Evolutionary conservation across 2,888 invertebrate species (phyloP).

Genomic region (Melanostoma mellinum): DNA sequence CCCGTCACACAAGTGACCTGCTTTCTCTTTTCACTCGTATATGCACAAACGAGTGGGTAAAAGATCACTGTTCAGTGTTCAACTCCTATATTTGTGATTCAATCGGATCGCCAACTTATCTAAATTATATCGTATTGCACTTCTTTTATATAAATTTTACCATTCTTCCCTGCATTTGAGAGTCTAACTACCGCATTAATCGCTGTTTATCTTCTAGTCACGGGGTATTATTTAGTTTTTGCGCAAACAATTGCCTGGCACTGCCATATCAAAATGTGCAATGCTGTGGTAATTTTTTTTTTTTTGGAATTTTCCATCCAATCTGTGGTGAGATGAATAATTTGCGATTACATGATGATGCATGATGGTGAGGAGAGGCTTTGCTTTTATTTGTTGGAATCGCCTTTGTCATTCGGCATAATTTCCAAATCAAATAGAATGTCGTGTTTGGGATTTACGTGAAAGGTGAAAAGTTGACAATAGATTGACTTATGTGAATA

Average conservation of each 20-base stretch:
- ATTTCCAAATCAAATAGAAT: conserved; percentile 54
- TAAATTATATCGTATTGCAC: conserved; percentile 57
- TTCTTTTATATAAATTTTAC: conserved; percentile 31
- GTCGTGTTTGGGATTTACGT: conserved; percentile 49
- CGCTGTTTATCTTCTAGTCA: conserved; percentile 30
- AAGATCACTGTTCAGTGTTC: conserved; percentile 48
- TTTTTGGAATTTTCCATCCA: background rate
- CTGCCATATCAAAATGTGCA: conserved; percentile 33
- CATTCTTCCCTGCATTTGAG: conserved; percentile 24
- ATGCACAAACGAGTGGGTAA: conserved; percentile 41
- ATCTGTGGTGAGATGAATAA: conserved; percentile 47
- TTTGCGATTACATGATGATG: conserved; percentile 54
- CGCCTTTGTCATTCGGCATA: conserved; percentile 29
- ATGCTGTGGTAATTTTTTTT: conserved; percentile 33
- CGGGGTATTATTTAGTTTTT: conserved; percentile 48
- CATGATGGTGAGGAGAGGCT: conserved; percentile 10
- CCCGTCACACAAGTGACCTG: conserved; percentile 69
- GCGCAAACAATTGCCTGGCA: conserved; percentile 39
- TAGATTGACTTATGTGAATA: conserved; percentile 31
- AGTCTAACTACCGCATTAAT: conserved; percentile 43
- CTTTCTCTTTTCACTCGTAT: conserved; percentile 68
- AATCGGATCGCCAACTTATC: conserved; percentile 50
- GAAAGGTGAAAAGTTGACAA: conserved; percentile 67
- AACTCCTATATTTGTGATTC: conserved; percentile 35
- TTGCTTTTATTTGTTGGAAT: background rate